A percentile compares a stretch with the other conserved stretches of the same genome.
phyloP scores from a whole-genome alignment of 2,888 invertebrate genomes.

The Leucophora obtusa region DNA sequence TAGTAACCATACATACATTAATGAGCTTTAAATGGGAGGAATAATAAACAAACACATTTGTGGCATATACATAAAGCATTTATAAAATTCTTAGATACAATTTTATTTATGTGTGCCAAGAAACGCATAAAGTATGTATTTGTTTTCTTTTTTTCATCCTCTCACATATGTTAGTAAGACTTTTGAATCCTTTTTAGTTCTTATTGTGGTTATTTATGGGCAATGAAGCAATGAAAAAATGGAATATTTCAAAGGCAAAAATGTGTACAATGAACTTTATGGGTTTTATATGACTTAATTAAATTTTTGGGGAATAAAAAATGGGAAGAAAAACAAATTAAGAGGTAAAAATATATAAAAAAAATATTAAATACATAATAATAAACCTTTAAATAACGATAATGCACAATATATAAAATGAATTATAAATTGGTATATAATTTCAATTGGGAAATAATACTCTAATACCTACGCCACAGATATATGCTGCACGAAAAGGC shows the following conservation, averaged over 20 bases:
- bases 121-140: constrained; percentile 24
- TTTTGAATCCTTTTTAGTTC: constrained; percentile 22
- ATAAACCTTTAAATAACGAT: too few relatives aligned
- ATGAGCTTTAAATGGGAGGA: constrained; percentile 11
- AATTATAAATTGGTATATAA: too few relatives aligned
- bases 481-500: too few relatives aligned
- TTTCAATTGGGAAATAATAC: too few relatives aligned
- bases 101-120: constrained; percentile 20
- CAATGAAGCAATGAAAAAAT: constrained; percentile 6
- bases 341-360: not conserved
- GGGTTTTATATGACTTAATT: constrained; percentile 23
- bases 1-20: not conserved
- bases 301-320: not conserved
- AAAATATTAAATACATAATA: too few relatives aligned
- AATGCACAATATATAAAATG: too few relatives aligned
- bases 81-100: constrained; percentile 28
- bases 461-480: too few relatives aligned
- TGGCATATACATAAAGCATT: constrained; percentile 27
- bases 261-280: constrained; percentile 14
- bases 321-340: not conserved
- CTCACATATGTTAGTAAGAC: constrained; percentile 11
- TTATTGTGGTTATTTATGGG: constrained; percentile 26
- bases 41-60: constrained; percentile 32
- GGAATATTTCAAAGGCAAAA: not conserved
- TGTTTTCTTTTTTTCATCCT: not conserved